Evolutionary conservation across 1,140 invertebrate species (phyloP).

Genomic region (Araneus ventricosus): DNA sequence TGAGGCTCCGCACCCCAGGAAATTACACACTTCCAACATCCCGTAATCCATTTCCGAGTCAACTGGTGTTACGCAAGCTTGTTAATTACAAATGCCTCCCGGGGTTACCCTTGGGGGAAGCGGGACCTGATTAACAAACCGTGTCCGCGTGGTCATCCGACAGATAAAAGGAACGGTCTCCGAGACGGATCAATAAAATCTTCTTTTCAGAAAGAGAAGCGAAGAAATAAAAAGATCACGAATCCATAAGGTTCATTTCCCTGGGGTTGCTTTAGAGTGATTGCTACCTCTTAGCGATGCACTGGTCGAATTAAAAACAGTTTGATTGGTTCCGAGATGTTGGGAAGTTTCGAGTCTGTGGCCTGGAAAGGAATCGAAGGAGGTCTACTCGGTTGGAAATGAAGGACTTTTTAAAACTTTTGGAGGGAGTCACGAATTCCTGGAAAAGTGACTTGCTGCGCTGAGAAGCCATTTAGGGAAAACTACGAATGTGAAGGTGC

Average conservation of each 20-base stretch:
- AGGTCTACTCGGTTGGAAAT: background rate
- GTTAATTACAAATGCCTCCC: conserved; percentile 35
- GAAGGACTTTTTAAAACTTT: background rate
- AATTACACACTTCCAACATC: conserved; percentile 46
- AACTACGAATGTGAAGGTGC: no score
- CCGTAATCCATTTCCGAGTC: conserved; percentile 55
- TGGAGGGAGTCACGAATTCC: background rate
- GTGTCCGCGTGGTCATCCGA: conserved; percentile 11
- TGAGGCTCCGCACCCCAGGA: background rate
- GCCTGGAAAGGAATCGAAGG: conserved; percentile 8
- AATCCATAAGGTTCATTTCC: conserved; percentile 68
- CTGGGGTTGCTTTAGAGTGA: conserved; percentile 48
- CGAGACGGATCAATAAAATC: conserved; percentile 41
- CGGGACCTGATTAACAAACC: conserved; percentile 53
- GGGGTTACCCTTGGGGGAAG: background rate
- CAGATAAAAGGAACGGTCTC: background rate
- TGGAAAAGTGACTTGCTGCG: background rate
- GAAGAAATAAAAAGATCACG: conserved; percentile 1
- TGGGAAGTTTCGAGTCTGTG: background rate
- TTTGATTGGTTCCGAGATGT: conserved; percentile 31
- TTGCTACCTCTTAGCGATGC: conserved; percentile 29
- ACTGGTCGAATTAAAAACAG: conserved; percentile 35
- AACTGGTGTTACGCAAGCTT: conserved; percentile 57
- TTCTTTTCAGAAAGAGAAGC: background rate
- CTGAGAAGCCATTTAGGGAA: no score